Conservation (phyloP, 2,113 vertebrate genomes). For the Lycaon pictus region DNA sequence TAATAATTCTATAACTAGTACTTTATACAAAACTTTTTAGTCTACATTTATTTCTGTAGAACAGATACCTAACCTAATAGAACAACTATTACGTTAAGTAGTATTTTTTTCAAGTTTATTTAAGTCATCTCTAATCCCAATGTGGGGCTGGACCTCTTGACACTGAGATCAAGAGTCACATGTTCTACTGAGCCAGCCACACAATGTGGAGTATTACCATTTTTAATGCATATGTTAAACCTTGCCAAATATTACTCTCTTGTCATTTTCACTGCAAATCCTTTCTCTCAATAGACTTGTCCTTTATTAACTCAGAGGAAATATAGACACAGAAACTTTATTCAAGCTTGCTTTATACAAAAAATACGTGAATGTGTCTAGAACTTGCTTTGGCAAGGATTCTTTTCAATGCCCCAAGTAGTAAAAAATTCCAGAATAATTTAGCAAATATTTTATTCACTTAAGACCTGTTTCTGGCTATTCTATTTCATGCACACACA, state of each 20-base stretch:
- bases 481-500: not conserved
- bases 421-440: conserved; percentile 14
- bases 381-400: conserved; percentile 23
- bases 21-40: not conserved
- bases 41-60: not conserved
- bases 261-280: conserved; percentile 37
- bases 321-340: not conserved
- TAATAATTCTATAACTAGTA: not conserved
- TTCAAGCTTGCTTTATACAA: not conserved
- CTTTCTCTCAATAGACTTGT: not conserved
- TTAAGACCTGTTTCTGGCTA: not conserved
- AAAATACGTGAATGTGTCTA: not conserved
- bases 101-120: not conserved
- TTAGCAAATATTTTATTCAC: not conserved
- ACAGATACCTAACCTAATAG: not conserved
- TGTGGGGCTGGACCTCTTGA: not conserved
- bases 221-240: not conserved
- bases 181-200: not conserved
- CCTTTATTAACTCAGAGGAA: not conserved
- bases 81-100: not conserved
- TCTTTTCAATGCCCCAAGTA: not conserved
- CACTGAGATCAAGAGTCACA: not conserved
- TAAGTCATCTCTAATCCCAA: not conserved
- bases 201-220: not conserved
- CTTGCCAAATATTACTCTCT: not conserved